Base-by-base conservation (phyloP, 2,797 vertebrate genomes). In the Coregonus ussuriensis region DNA sequence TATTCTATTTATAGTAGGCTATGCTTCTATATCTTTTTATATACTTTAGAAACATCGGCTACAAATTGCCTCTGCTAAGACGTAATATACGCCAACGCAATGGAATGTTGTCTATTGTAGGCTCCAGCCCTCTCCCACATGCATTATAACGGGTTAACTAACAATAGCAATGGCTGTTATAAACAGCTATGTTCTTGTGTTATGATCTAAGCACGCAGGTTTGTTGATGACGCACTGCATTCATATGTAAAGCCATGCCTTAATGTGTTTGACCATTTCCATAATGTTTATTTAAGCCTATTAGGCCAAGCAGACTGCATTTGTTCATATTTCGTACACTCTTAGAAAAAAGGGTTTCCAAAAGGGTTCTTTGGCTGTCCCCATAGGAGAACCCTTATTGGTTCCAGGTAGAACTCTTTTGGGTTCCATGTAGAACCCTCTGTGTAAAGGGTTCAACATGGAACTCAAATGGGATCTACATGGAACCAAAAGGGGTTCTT, bases 201-300 rank as follows among this genome's bases (percentile, higher is more conserved):
- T 47, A 47, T 47, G 41, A 47, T 47, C 41, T 47, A 47, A 13
- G 9, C 88, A 88, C 90, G 88, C 77, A 89, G 93, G 91, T 94
- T 93, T 94, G 93, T 85, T 88, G 88, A 90, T 96, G 96, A 94
- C 91, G 95, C 95, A 95, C 90, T 92, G 93, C 92, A 88, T 93
- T 81, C 86, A 85, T 78, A 88, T 90, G 78, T 87, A 86, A 89
- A 93, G 86, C 91, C 84, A 83, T 74, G 88, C 81, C 87, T 25
- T 37, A 56, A 82, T 83, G 83, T 85, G 84, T 85, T 79, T 84
- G 73, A 81, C 79, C 84, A 71, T 90, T 89, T 85, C 74, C 80
- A 91, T 78, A 66, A 83, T 91, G 90, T 88, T 92, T 94, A 88
- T 94, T 93, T 92, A 92, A 92, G 93, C 87, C 85, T 72, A 74